Evolutionary conservation across 92 coral and sea anemone genomes (phyloP).

Genomic region (Epizoanthus scotinus): DNA sequence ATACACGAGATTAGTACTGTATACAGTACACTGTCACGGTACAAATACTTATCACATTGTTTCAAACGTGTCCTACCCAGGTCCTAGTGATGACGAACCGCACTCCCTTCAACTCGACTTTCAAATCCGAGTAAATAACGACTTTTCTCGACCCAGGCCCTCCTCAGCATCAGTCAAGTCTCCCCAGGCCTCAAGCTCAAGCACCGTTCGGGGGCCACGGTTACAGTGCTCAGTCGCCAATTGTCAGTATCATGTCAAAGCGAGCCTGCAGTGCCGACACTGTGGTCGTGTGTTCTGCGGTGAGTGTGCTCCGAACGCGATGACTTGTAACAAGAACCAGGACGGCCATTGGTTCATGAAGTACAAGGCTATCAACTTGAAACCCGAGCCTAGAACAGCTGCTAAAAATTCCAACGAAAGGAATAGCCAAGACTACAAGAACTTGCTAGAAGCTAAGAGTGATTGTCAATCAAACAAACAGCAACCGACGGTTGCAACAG

Average conservation of each 20-base stretch:
- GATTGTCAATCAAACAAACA: background rate
- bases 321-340: slow-evolving; percentile 52
- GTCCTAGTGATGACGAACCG: slow-evolving; percentile 36
- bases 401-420: slow-evolving; percentile 17
- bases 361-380: slow-evolving; percentile 34
- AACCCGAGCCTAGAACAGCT: background rate
- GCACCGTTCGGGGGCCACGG: slow-evolving; percentile 35
- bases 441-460: background rate
- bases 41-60: too few species aligned
- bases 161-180: slow-evolving; percentile 29
- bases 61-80: slow-evolving; percentile 1
- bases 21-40: too few species aligned
- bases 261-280: slow-evolving; percentile 60
- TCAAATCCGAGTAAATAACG: slow-evolving; percentile 62
- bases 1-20: too few species aligned
- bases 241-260: slow-evolving; percentile 59
- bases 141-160: slow-evolving; percentile 41
- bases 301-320: slow-evolving; percentile 56
- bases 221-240: slow-evolving; percentile 62
- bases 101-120: slow-evolving; percentile 50
- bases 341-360: slow-evolving; percentile 60
- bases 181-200: background rate
- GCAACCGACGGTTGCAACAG: background rate
- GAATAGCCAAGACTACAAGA: slow-evolving; percentile 4
- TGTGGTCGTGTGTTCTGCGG: slow-evolving; percentile 65